Percentiles rank a stretch among this genome's conserved stretches.
These are phyloP conservation scores for Bradypus variegatus DNA, from an alignment of 2,797 vertebrate genomes.

Conservation along the genomic window DNA sequence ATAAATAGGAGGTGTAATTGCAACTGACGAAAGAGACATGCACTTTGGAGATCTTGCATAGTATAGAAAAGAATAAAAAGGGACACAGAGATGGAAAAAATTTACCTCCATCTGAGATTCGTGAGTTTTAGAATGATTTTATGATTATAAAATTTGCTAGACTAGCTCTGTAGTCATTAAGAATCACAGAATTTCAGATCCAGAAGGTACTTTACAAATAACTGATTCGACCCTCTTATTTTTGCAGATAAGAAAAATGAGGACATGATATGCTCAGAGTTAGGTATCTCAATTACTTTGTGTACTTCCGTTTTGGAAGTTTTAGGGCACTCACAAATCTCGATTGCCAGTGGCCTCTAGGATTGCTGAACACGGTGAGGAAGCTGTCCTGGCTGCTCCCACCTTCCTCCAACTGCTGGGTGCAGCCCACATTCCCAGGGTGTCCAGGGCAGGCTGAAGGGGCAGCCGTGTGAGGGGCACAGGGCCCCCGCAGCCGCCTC, in stretches of 20 bases:
- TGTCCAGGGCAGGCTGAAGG: background rate
- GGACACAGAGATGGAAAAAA: background rate
- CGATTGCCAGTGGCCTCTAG: background rate
- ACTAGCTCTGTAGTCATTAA: background rate
- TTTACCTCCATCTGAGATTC: background rate
- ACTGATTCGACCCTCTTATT: background rate
- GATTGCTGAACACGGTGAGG: background rate
- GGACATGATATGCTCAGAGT: background rate
- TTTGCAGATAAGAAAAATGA: background rate
- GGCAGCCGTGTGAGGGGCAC: too few relatives aligned
- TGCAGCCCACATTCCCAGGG: background rate
- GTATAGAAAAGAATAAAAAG: background rate
- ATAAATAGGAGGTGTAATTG: constrained; percentile 2
- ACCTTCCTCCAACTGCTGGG: accelerated
- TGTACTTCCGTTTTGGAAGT: background rate
- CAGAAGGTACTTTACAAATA: background rate
- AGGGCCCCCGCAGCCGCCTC: too few relatives aligned
- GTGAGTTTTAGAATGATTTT: background rate
- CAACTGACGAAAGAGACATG: background rate
- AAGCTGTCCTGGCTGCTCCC: background rate
- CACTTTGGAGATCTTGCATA: background rate
- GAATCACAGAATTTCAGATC: background rate
- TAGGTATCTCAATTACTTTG: background rate
- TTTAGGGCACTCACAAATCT: background rate
- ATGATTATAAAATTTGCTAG: background rate